Evolutionary conservation across 2,888 invertebrate genomes (phyloP), one percentile per base, ranked within the genome.

Genomic region (Drosophila nr. fundita): DNA sequence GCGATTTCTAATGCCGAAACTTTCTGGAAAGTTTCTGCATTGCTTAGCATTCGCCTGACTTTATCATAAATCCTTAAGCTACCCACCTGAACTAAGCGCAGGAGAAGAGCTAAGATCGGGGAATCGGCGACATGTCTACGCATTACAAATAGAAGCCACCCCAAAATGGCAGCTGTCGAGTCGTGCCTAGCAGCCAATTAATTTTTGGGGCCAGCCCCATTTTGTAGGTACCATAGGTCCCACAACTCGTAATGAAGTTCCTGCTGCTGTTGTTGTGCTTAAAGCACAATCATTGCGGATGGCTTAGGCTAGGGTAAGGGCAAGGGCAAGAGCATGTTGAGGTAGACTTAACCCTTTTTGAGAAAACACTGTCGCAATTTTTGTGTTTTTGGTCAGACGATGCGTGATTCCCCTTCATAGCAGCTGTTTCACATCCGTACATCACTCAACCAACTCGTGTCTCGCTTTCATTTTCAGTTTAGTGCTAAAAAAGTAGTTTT

Each of bases 1-100:
- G 73, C 69, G 75, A 73, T 78, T 88, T 83, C 72, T 83, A 80
- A 83, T 76, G 72, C 78, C 38, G 74, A 82, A 84, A 54, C 80
- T 77, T 34, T 77, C 76, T 82, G 67, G 69, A 89, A 83, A 87
- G 68, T 89, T 85, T 78, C 58, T 53, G 45, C 67, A 48, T 66
- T 63, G 65, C 66, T 67, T 60, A 29, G 67, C 61, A 59, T 58
- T 67, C 55, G 70, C 42, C 59, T 76, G 82, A 73, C 77, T 87
- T 87, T 82, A 84, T 78, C 82, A 89, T 89, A 89, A 89, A 84
- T 85, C 89, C 87, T 89, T 82, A 80, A 82, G 87, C 85, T 76
- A 74, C 70, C 59, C 64, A 77, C 73, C 77, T 76, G 66, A 34
- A 50, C 58, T 24, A 52, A 24, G 36, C 42, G 55, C 30, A 42